phyloP scores from a whole-genome alignment of 1,140 invertebrate species.

The Mactra quadrangularis region DNA sequence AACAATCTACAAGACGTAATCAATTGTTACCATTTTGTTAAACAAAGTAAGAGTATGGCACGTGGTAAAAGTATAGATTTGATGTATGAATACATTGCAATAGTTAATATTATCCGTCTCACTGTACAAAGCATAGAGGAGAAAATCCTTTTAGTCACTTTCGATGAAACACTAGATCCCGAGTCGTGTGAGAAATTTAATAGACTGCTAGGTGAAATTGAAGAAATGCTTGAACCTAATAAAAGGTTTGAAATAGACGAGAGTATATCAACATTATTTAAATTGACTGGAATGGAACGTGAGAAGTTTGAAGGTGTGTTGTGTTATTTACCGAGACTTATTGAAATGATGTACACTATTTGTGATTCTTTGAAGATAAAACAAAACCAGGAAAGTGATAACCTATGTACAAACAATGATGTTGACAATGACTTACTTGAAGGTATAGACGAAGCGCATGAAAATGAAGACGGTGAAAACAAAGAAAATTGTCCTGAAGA shows the following conservation, averaged over 20 bases:
- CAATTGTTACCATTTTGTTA: slow-evolving; percentile 8
- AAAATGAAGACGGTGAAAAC: slow-evolving; percentile 3
- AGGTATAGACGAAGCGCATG: neutral
- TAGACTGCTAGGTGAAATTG: slow-evolving; percentile 17
- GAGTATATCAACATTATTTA: neutral
- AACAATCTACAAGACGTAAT: slow-evolving; percentile 44
- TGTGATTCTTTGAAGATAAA: slow-evolving; percentile 12
- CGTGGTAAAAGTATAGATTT: slow-evolving; percentile 2
- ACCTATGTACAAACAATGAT: neutral
- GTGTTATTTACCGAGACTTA: slow-evolving; percentile 42
- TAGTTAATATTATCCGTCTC: slow-evolving; percentile 44
- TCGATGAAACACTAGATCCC: slow-evolving; percentile 28
- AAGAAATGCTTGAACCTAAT: slow-evolving; percentile 29
- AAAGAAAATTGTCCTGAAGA: slow-evolving; percentile 3
- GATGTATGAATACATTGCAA: slow-evolving; percentile 35
- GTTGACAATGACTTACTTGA: neutral
- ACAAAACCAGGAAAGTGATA: too few relatives aligned
- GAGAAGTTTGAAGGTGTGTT: slow-evolving; percentile 41
- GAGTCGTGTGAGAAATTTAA: slow-evolving; percentile 28
- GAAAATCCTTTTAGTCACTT: slow-evolving; percentile 17
- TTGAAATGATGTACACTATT: neutral
- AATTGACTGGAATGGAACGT: slow-evolving; percentile 12
- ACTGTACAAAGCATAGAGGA: slow-evolving; percentile 18
- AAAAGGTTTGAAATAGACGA: slow-evolving; percentile 28
- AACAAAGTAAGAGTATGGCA: slow-evolving; percentile 27